These are phyloP conservation scores for Theristicus caerulescens DNA, from an alignment of 2,113 vertebrate genomes.

Conservation along the genomic window DNA sequence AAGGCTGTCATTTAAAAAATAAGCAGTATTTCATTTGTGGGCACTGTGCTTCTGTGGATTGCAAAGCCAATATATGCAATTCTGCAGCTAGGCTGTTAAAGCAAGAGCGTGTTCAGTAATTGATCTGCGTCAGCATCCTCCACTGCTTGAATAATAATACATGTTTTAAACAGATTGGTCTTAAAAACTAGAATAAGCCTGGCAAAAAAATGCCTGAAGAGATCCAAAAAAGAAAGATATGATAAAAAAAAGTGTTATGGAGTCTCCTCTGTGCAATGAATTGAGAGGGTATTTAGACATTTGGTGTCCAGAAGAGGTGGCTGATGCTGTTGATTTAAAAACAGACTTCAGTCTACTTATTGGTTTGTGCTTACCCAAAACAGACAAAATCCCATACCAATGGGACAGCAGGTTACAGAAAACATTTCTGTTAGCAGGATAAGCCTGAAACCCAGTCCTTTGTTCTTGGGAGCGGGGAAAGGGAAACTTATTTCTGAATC, in stretches of 20 bases:
- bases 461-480: accelerated
- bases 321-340: background rate
- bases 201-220: background rate
- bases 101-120: background rate
- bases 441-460: background rate
- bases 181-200: background rate
- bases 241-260: background rate
- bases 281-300: background rate
- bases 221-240: background rate
- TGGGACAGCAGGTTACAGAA: background rate
- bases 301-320: background rate
- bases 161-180: background rate
- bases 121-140: background rate
- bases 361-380: background rate
- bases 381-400: background rate
- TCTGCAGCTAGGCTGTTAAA: background rate
- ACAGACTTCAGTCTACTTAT: background rate
- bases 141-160: background rate
- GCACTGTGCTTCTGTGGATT: background rate
- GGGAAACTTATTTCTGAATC: background rate
- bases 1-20: background rate
- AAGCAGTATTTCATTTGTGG: background rate
- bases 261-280: background rate
- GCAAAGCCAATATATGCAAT: background rate
- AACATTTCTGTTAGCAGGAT: background rate